Base-by-base conservation (phyloP, 2,888 invertebrate species). In the Leucophenga maculata region DNA sequence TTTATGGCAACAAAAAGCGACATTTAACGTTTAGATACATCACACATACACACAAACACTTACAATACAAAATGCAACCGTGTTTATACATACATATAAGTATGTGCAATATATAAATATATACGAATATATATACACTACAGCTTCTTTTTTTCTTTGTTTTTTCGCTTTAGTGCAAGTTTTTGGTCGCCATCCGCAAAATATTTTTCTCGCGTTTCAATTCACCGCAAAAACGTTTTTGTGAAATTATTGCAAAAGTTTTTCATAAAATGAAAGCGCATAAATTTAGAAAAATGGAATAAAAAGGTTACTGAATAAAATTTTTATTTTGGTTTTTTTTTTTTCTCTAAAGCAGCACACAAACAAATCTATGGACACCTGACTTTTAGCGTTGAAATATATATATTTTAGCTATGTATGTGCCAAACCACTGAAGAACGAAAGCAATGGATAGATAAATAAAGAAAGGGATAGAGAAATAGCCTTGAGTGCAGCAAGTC, bases 191-290 rank as follows among this genome's bases (percentile, higher is more conserved):
- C 85, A 85, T 86, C 85, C 85, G 84, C 83, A 85, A 84, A 85
- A 85, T 85, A 84, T 86, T 85, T 85, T 85, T 80, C 81, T 85
- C 84, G 79, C 85, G 83, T 82, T 85, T 85, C 86, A 84, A 86
- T 86, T 85, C 85, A 84, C 86, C 86, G 79, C 85, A 86, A 85
- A 86, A 86, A 86, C 85, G 83, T 86, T 82, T 85, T 48, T 84
- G 79, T 85, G 83, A 86, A 85, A 86, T 86, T 86, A 86, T 86
- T 86, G 84, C 85, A 79, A 86, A 86, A 86, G 85, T 86, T 86
- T 85, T 78, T 83, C 78, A 80, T 77, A 81, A 79, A 85, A 85
- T 84, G 80, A 83, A 85, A 85, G 82, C 83, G 83, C 85, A 85
- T 85, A 85, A 85, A 85, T 85, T 85, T 85, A 76, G 75, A 75